Evolutionary conservation across 2,888 invertebrate species (phyloP), one percentile per base, ranked within the genome.

Genomic region (Drosophila antonietae): DNA sequence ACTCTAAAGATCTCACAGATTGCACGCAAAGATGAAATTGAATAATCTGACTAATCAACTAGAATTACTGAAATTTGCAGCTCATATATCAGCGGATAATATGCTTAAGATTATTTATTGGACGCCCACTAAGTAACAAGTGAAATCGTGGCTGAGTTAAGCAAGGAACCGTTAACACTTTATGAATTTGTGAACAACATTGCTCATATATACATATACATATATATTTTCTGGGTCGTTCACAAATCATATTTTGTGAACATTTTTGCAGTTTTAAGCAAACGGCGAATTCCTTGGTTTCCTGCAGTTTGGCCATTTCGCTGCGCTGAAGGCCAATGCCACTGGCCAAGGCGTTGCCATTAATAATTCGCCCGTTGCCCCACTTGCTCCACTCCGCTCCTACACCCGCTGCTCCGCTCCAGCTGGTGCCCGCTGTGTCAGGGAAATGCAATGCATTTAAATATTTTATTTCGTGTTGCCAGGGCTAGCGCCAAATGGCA

Each of bases 391-490:
- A 6, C 20, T 14, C 35, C 3, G 18, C 35, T 2, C 31, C 31
- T 28, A 9, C 5, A 23, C 8, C 9, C 28, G 9, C 18, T 18
- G 15, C 39, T 39, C 10, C 10, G n/a, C 28, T 33, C 18, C 15
- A 31, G 44, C n/a, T 31, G 53, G 33, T 53, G 41, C 35, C 59
- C 43, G 69, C 60, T 57, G 47, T 56, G 67, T 37, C 56, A 44
- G 65, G 46, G 49, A 75, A 80, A 78, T 81, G 73, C 70, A 78
- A 55, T 70, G 79, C 79, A 81, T 81, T 79, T 73, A 73, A 82
- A 76, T 82, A 72, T 80, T 79, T 79, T 53, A 81, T 73, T 66
- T 62, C 59, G 23, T 52, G 55, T 43, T 64, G 44, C 51, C 75
- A 69, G 57, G 66, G 68, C 75, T 58, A 56, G 31, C 41, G 39